Evolutionary conservation across 2,888 invertebrate genomes (phyloP).

Genomic region (Ennomos quercinarius): DNA sequence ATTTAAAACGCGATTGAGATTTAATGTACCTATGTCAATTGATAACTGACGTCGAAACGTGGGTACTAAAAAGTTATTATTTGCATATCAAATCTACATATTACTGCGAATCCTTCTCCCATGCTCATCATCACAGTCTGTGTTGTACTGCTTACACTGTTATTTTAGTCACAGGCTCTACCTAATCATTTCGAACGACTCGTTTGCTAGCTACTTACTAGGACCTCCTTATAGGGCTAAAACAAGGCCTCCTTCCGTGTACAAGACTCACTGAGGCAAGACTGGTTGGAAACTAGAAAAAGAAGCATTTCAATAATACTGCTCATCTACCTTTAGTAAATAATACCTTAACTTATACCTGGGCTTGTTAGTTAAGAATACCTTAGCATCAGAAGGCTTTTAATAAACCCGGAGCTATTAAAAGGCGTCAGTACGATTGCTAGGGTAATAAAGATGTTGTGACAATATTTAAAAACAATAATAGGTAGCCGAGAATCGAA

Average conservation of each 20-base stretch:
- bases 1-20: too few species aligned
- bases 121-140: constrained; percentile 6
- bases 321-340: constrained; percentile 23
- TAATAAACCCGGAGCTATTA: not conserved
- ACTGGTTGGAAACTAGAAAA: constrained; percentile 35
- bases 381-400: constrained; percentile 1
- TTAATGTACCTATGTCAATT: too few species aligned
- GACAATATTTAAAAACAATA: not conserved
- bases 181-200: constrained; percentile 34
- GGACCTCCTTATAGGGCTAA: constrained; percentile 36
- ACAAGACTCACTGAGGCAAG: constrained; percentile 29
- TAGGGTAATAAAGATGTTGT: constrained; percentile 1
- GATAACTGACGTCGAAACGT: too few species aligned
- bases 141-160: constrained; percentile 24
- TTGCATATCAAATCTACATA: not conserved
- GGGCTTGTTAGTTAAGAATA: constrained; percentile 18
- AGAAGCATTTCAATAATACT: constrained; percentile 38
- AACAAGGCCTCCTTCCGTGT: constrained; percentile 42
- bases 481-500: too few species aligned
- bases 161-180: constrained; percentile 25
- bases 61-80: not conserved
- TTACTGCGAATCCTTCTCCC: constrained; percentile 4
- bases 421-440: constrained; percentile 2
- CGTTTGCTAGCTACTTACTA: constrained; percentile 30
- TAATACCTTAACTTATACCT: too few species aligned